Percentiles rank a stretch among this genome's conserved stretches.
phyloP scores from a whole-genome alignment of 1,140 invertebrate species.

The Tetramorium simillimum region DNA sequence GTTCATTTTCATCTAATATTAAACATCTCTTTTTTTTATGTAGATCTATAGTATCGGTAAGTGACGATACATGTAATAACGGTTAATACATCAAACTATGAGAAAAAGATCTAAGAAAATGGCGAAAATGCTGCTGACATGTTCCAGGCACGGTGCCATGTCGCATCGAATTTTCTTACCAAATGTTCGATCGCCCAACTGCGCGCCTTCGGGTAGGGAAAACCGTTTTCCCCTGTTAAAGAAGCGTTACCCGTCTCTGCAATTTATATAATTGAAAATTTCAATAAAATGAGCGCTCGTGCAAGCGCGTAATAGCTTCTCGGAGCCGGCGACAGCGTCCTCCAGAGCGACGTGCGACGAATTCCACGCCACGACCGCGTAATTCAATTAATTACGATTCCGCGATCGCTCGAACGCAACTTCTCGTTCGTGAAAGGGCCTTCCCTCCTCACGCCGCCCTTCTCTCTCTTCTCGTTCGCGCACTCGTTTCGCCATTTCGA shows the following conservation, averaged over 20 bases:
- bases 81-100: not conserved
- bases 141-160: not conserved
- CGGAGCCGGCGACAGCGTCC: not conserved
- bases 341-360: conserved; percentile 38
- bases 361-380: conserved; percentile 43
- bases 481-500: not conserved
- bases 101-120: not conserved
- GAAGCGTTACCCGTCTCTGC: conserved; percentile 22
- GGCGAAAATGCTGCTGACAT: not conserved
- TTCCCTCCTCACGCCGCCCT: no score
- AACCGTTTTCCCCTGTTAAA: conserved; percentile 18
- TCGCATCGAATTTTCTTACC: not conserved
- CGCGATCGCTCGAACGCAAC: conserved; percentile 38
- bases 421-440: conserved; percentile 43
- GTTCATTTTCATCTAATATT: not conserved
- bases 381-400: conserved; percentile 58
- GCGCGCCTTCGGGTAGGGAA: not conserved
- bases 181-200: not conserved
- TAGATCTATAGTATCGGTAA: not conserved
- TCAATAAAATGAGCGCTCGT: conserved; percentile 49
- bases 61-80: not conserved
- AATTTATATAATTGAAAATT: conserved; percentile 58
- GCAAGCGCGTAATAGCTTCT: conserved; percentile 50
- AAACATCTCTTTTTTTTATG: not conserved
- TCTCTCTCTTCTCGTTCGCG: not conserved